phyloP scores from a whole-genome alignment of 2,113 vertebrate genomes.

The Chamaea fasciata region DNA sequence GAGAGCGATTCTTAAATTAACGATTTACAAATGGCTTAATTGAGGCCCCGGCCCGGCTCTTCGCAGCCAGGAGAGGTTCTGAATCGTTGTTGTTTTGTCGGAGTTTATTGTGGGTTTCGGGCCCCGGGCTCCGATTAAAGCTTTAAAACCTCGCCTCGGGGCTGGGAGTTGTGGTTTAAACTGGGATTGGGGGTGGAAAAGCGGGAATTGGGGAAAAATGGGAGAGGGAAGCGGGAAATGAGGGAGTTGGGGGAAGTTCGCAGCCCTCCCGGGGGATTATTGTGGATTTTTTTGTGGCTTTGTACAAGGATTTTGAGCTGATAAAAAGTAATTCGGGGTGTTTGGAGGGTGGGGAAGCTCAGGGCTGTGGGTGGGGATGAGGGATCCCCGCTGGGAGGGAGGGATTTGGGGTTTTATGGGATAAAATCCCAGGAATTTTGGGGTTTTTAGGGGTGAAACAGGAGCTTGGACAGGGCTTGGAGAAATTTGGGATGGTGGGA shows the following conservation, averaged over 20 bases:
- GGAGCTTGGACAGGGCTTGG: accelerated
- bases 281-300: accelerated
- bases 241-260: accelerated
- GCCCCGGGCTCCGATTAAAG: not conserved
- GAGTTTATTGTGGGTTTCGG: not conserved
- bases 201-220: accelerated
- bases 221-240: not conserved
- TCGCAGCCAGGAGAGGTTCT: not conserved
- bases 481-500: not conserved
- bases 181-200: not conserved
- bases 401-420: not conserved
- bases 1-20: constrained; percentile 60
- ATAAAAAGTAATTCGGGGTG: accelerated
- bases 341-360: not conserved
- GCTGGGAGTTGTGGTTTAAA: not conserved
- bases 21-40: constrained; percentile 59
- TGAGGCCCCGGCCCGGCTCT: constrained; percentile 36
- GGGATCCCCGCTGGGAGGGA: accelerated
- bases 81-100: not conserved
- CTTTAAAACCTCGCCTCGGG: not conserved
- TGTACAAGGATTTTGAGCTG: accelerated
- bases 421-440: too few species aligned
- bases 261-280: accelerated
- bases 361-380: not conserved
- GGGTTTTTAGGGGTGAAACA: not conserved